Evolutionary conservation across 2,113 vertebrate genomes (phyloP), one percentile per base, ranked within the genome.

Genomic region (Tor tambroides): DNA sequence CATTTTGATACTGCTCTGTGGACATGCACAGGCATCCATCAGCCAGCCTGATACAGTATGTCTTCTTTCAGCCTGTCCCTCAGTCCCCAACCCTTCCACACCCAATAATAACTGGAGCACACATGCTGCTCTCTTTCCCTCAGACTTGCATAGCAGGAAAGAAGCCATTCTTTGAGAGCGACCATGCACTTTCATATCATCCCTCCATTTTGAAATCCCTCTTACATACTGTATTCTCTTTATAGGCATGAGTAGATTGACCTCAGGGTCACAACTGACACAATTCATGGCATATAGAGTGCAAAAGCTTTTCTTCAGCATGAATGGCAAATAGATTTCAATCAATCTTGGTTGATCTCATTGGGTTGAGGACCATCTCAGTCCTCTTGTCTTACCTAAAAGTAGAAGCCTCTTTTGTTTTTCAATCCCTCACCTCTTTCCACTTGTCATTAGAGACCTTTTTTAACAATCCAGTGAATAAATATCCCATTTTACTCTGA

Each of bases 141-240:
- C 90, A 86, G 85, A 92, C 91, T 91, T 90, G 93, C 91, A 93
- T 92, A 93, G 93, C 93, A 94, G 94, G 92, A 92, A 92, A 89
- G n/a, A n/a, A 11, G 6, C 10, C 9, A 41, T 72, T 72, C 19
- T 72, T 72, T 72, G 19, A 72, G 87, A 91, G 91, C 35, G 76
- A 92, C 91, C 90, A 88, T 90, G 88, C 43, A 91, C 75, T 81
- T 61, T 84, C 75, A 86, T 88, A 85, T 88, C 91, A 94, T 92
- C 89, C 91, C 92, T 93, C 92, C 92, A 93, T 94, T 94, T 94
- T 93, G 90, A 91, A 92, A 91, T 84, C 78, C 91, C 83, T 75
- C 63, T 65, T 12, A 74, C 21, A 74, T n/a, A n/a, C 11, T 74
- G 4, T 69, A 35, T 35, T 71, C 3, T 71, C 4, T 14, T 74